Evolutionary conservation across 2,113 vertebrate genomes (phyloP), one percentile per base, ranked within the genome.

Genomic region (Sterna hirundo): DNA sequence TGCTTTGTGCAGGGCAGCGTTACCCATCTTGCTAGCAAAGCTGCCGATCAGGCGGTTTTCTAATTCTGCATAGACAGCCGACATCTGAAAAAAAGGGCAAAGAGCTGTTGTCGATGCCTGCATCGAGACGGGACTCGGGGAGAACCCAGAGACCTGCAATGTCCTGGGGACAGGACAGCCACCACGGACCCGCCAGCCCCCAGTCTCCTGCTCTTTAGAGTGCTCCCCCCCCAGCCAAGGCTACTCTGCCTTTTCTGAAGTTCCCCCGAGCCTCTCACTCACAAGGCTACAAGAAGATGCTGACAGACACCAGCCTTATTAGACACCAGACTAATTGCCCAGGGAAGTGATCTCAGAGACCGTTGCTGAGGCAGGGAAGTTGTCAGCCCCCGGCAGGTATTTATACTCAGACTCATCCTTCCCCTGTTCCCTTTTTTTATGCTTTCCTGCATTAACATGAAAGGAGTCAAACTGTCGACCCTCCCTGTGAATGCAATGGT

Each of bases 51-150:
- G 96, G 26, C 98, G 97, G n/a, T 98, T 98, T 94, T 99, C 99
- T 68, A 99, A 96, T 96, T 99, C 99, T 1, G 99, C 99, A 4
- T 99, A 99, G 87, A 99, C 99, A 1, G 99, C 99, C 2, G 99
- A 99, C 98, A 99, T 99, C 99, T 99, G 93, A 21, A 68, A 13
- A 40, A 38, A 76, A 61, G 62, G 30, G 79, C 22, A 40, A n/a
- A 62, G 40, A 68, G 64, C 82, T 83, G 70, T 46, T 21, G 30
- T 38, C 4, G 2, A 0, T 4, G 27, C 21, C 72, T 1, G 0
- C 3, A 25, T 3, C 0, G 1, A 18, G 44, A 13, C 1, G 0
- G 36, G 49, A 15, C 42, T 27, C 4, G 6, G 2, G 30, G 17
- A 55, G 5, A 10, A 15, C 38, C 46, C 84, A 19, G 65, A 51